These are phyloP conservation scores for Penelope pileata DNA, from an alignment of 2,113 vertebrate species.

Conservation along the genomic window DNA sequence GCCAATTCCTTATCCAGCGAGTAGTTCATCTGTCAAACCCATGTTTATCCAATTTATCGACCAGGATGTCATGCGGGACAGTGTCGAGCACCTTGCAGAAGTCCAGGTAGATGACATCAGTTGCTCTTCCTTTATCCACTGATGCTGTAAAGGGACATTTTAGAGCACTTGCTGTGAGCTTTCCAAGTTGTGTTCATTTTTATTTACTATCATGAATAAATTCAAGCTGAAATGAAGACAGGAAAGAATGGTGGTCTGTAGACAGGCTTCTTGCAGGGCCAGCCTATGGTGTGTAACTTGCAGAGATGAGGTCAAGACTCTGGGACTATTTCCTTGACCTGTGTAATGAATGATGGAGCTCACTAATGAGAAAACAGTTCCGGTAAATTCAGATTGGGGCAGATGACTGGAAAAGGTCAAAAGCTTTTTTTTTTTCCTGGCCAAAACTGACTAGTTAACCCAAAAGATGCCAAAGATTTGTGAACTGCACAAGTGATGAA, in stretches of 20 bases:
- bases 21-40: too few species aligned
- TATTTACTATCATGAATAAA: neutral
- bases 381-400: constrained; percentile 8
- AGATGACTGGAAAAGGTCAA: constrained; percentile 23
- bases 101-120: too few species aligned
- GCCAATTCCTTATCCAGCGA: too few species aligned
- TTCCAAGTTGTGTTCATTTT: neutral
- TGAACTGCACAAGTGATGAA: neutral
- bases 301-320: constrained; percentile 1
- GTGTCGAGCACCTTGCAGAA: too few species aligned
- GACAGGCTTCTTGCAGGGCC: neutral
- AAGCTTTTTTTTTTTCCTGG: neutral
- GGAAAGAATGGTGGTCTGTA: neutral
- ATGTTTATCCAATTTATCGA: too few species aligned
- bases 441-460: constrained; percentile 23
- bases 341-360: constrained; percentile 41
- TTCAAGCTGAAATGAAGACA: neutral
- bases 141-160: neutral
- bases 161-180: neutral
- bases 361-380: constrained; percentile 58
- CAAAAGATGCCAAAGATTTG: neutral
- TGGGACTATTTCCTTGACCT: constrained; percentile 1
- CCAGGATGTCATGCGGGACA: too few species aligned
- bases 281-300: neutral
- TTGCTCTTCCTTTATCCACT: too few species aligned